These are phyloP conservation scores for Xiphorhynchus erythropygius DNA, from an alignment of 2,797 vertebrate genomes.

Conservation along the genomic window DNA sequence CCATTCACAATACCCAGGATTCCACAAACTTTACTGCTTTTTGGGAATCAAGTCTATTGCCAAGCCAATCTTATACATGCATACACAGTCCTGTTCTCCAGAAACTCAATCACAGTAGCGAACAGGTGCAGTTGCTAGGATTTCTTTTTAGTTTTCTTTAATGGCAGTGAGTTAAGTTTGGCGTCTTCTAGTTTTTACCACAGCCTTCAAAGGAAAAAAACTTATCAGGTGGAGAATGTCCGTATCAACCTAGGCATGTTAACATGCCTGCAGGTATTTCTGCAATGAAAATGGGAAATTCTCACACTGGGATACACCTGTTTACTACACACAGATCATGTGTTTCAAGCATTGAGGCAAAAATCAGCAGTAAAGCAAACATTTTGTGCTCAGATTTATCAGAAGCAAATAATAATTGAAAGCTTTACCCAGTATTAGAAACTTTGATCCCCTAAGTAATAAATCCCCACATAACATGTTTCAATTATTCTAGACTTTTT, in stretches of 20 bases:
- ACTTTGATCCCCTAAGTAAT: neutral
- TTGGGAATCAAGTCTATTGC: neutral
- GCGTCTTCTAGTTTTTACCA: neutral
- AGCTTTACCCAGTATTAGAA: neutral
- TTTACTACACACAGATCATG: conserved; percentile 24
- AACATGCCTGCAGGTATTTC: neutral
- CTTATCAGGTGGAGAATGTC: neutral
- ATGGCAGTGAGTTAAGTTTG: neutral
- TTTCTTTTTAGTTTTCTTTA: neutral
- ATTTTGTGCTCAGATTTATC: conserved; percentile 23
- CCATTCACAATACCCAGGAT: neutral
- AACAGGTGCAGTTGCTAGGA: conserved; percentile 32
- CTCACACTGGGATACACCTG: neutral
- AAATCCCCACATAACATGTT: neutral
- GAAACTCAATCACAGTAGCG: conserved; percentile 18
- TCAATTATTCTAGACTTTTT: neutral
- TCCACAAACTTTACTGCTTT: neutral
- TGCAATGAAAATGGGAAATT: neutral
- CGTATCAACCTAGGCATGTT: neutral
- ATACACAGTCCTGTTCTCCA: neutral
- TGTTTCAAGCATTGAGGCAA: conserved; percentile 43
- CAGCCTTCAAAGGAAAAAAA: neutral
- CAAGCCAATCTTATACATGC: conserved; percentile 1
- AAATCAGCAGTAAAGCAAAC: conserved; percentile 41
- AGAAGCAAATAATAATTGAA: conserved; percentile 23